Evolutionary conservation across 2,797 vertebrate genomes (phyloP).

Genomic region (Falco concolor): DNA sequence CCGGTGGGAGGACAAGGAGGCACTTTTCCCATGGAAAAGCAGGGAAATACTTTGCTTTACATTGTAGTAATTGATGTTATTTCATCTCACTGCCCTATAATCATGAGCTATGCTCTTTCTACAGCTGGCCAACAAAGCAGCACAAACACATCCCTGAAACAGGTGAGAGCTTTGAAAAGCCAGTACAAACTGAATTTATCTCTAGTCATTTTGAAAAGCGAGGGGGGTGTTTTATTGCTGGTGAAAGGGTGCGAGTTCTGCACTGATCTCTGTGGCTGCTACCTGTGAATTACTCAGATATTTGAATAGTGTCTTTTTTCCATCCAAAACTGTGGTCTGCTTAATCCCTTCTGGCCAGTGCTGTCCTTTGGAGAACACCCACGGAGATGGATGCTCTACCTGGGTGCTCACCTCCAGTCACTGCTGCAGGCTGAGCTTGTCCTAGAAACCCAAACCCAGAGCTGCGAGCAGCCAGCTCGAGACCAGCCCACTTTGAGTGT

Average conservation of each 20-base stretch:
- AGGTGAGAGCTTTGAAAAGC: not conserved
- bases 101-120: not conserved
- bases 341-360: not conserved
- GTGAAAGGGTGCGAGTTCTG: not conserved
- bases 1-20: not conserved
- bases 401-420: not conserved
- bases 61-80: not conserved
- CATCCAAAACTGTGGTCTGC: not conserved
- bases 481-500: not conserved
- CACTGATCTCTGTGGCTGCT: not conserved
- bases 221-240: not conserved
- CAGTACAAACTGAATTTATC: not conserved
- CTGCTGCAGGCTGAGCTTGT: not conserved
- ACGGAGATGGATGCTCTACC: rapidly evolving
- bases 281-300: not conserved
- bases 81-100: not conserved
- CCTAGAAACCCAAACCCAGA: not conserved
- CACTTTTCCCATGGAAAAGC: not conserved
- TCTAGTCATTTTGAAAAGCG: not conserved
- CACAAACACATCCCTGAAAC: not conserved
- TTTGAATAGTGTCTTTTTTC: not conserved
- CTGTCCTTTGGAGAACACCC: not conserved
- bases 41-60: not conserved
- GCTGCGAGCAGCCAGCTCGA: not conserved
- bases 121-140: not conserved